Evolutionary conservation across 2,797 vertebrate species (phyloP), one percentile per base, ranked within the genome.

Genomic region (Melanotaenia trifasciata): DNA sequence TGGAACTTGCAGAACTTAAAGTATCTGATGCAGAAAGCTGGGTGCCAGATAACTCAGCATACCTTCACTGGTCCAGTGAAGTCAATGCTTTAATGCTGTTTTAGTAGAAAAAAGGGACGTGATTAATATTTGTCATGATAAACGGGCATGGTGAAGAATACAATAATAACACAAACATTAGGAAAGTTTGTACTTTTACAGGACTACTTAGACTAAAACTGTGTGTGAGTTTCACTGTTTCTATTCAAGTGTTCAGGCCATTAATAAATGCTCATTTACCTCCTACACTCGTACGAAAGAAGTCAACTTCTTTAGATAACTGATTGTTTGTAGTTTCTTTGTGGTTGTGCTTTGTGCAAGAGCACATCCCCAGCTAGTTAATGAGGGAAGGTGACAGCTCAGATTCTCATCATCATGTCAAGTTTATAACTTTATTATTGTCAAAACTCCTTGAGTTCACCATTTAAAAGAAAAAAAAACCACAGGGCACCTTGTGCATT

Each of bases 361-460:
- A 0, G 10, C 30, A 33, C 9, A 47, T 61, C 16, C 2, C 20
- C 43, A 5, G 24, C 3, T 61, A 32, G 53, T 47, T 32, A 28
- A 5, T 32, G 3, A 57, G 14, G 1, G 35, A 10, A 59, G 26
- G 51, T 54, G 64, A 72, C 28, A 22, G 3, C 26, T 72, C 33
- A 60, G 16, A 54, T 50, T 63, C 32, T 68, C 38, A 56, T 54
- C 57, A 72, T 38, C 60, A 45, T 33, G 13, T 67, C 28, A 59
- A 51, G 7, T 53, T 65, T 32, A 5, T 26, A 65, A 76, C 58
- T 53, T 64, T 57, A 47, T 79, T 65, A 43, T 59, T 43, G 18
- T 58, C 22, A 4, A 74, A 64, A 74, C 64, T 66, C 64, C n/a
- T 32, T 33, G 20, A 20, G 26, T 54, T 71, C 57, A 45, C 47